These are phyloP conservation scores for Mystacides longicornis DNA, from an alignment of 2,888 invertebrate species.

Conservation along the genomic window DNA sequence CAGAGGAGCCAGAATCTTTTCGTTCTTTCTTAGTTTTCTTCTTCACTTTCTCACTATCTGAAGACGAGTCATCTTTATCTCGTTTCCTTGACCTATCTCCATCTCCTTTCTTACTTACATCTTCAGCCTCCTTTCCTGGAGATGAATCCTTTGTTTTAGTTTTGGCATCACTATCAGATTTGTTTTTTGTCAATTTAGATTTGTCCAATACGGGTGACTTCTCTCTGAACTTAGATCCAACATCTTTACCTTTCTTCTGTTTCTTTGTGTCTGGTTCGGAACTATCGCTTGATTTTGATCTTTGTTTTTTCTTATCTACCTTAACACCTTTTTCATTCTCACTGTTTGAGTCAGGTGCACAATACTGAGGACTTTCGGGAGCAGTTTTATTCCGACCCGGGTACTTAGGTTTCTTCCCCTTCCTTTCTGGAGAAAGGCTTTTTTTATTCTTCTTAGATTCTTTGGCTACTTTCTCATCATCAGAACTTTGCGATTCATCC, in stretches of 20 bases:
- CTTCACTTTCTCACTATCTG: conserved; percentile 46
- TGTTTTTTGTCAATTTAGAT: conserved; percentile 41
- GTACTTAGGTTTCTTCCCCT: conserved; percentile 40
- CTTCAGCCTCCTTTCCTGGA: conserved; percentile 34
- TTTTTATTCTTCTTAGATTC: conserved; percentile 39
- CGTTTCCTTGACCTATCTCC: conserved; percentile 53
- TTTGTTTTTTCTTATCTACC: conserved; percentile 16
- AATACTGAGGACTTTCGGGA: conserved; percentile 47
- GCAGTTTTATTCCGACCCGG: conserved; percentile 36
- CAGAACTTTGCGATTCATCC: conserved; percentile 36
- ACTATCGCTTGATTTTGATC: conserved; percentile 23
- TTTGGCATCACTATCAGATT: conserved; percentile 41
- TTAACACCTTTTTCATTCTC: conserved; percentile 31
- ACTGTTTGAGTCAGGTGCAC: conserved; percentile 45
- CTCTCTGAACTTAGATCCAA: conserved; percentile 13
- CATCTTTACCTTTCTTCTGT: conserved; percentile 33
- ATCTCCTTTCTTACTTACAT: conserved; percentile 45
- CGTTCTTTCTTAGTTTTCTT: conserved; percentile 47
- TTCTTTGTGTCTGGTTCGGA: conserved; percentile 44
- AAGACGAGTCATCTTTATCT: conserved; percentile 51
- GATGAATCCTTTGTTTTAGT: conserved; percentile 11
- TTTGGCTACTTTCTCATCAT: conserved; percentile 31
- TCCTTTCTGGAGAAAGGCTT: conserved; percentile 26
- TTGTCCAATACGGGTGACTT: conserved; percentile 36
- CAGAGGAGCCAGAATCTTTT: conserved; percentile 55